Evolutionary conservation across 2,113 vertebrate species (phyloP), one percentile per base, ranked within the genome.

Genomic region (Epinephelus moara): DNA sequence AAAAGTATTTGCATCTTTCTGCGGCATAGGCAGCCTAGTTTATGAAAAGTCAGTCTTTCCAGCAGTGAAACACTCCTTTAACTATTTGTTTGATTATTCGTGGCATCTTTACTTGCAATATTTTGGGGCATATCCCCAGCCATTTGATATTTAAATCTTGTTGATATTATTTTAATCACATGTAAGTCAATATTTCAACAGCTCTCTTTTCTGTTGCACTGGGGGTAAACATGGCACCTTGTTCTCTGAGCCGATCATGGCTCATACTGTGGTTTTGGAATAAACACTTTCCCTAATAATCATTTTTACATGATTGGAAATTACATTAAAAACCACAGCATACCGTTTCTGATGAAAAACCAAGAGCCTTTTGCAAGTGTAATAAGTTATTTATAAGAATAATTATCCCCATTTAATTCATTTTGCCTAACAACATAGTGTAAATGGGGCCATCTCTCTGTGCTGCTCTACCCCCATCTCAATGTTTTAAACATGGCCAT

Each of bases 401-500:
- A 50, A 49, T 80, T n/a, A 59, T n/a, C n/a, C 33, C 0, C 27
- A 30, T 77, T 70, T 59, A 56, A 82, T 78, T 55, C 6, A 55
- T 19, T 45, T 56, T 25, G n/a, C 27, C 25, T n/a, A 45, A 23
- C 18, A 23, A 19, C 8, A 23, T 15, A 30, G 14, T 12, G 15
- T 27, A 49, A 70, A 69, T 55, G 25, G 14, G 10, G 14, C 14
- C 45, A 79, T 21, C 27, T 72, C 56, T 55, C 49, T 61, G 25
- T 59, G 25, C 62, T 56, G 11, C 59, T 62, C 15, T 19, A 14
- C 33, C 64, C 70, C 27, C 25, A 40, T 57, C 40, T 25, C 56
- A 25, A 50, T 76, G 71, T 87, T 72, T 89, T 82, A 80, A 25
- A 71, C 55, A 83, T 78, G 52, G 17, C 11, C 59, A 80, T 88